phyloP scores from a whole-genome alignment of 2,113 vertebrate genomes.

The Gyps fulvus region DNA sequence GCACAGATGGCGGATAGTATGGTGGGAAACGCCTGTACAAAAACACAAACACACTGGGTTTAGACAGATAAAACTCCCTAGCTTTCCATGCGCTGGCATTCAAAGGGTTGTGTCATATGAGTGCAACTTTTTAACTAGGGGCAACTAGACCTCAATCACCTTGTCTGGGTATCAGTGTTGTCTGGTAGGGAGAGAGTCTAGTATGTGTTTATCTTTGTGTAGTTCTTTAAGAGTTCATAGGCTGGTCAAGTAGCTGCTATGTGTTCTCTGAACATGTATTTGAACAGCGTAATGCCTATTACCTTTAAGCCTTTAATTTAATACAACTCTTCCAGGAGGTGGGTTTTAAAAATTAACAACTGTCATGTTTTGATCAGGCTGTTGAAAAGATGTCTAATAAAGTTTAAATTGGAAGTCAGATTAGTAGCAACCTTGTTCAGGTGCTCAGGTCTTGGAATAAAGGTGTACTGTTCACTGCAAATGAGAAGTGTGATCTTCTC shows the following conservation, averaged over 20 bases:
- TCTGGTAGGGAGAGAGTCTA: not conserved
- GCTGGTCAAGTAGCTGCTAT: not conserved
- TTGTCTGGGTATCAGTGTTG: not conserved
- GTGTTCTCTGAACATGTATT: not conserved
- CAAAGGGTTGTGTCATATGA: not conserved
- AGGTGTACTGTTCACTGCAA: not conserved
- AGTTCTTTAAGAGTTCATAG: not conserved
- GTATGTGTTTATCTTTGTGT: not conserved
- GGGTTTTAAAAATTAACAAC: not conserved
- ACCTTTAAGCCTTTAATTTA: not conserved
- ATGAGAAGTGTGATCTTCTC: not conserved
- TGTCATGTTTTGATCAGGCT: not conserved
- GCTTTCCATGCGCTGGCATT: not conserved
- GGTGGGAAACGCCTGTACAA: not conserved
- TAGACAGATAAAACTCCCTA: not conserved
- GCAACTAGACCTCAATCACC: not conserved
- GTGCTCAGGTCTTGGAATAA: not conserved
- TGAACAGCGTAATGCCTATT: not conserved
- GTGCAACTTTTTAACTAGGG: not conserved
- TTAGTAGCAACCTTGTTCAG: not conserved
- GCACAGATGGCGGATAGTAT: not conserved
- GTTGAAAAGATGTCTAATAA: not conserved
- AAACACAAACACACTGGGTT: not conserved
- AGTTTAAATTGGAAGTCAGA: constrained; percentile 16
- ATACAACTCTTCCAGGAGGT: not conserved